Evolutionary conservation across 2,888 invertebrate genomes (phyloP), one percentile per base, ranked within the genome.

Genomic region (Aporophyla lueneburgensis): DNA sequence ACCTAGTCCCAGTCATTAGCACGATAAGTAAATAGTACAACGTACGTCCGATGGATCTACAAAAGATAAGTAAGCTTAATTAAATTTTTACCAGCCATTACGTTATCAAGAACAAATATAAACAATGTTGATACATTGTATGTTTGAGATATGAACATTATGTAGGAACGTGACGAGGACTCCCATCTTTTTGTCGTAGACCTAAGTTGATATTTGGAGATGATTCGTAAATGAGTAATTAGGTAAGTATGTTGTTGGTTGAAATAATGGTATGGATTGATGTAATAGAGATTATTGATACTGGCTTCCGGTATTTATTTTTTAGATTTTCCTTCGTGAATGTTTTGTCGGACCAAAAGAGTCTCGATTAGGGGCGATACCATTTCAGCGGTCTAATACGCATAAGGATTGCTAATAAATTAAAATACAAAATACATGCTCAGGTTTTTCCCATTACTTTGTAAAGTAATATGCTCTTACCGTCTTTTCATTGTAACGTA

Each of bases 31-130:
- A 33, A 14, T 7, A 43, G 33, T 54, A 12, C 54, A 33, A n/a
- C n/a, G 54, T 63, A 62, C 7, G 62, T 51, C 40, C 33, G 63
- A 59, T 63, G 67, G 59, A 80, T 76, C 21, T 53, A 65, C 46
- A 49, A 21, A 7, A 62, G 76, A 87, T 81, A 82, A 76, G 16
- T 49, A 3, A 33, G 49, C 75, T 67, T 74, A 85, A 76, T 81
- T 73, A 65, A 79, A 80, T 74, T 76, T 84, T 76, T 67, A 86
- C 78, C 68, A 71, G 70, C 63, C 49, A 78, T 87, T 83, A 78
- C 66, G 74, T 80, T 81, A 84, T 85, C 83, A 53, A 61, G 63
- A 73, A 76, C 73, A 87, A 84, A 85, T 76, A 80, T 85, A 84
- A 85, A 87, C 79, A 85, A 65, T 71, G 79, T 79, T 56, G 70